Evolutionary conservation across 2,113 vertebrate species (phyloP).

Genomic region (Hydrochoerus hydrochaeris): DNA sequence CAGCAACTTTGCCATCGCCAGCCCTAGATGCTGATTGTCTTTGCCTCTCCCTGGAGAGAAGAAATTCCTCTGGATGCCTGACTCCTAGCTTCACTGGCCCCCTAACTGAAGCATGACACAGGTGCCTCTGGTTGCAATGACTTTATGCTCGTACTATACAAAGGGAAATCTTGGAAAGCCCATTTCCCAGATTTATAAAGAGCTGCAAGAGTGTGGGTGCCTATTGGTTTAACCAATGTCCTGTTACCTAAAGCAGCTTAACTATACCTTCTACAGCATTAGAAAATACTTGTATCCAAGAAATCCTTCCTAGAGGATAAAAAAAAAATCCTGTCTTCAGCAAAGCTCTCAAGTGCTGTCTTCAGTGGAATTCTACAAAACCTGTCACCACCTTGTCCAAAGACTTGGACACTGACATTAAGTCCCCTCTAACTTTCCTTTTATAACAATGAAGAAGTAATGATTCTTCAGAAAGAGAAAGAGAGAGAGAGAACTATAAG

Average conservation of each 20-base stretch:
- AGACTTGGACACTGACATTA: not conserved
- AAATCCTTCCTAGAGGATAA: conserved; percentile 38
- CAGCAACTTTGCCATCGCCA: not conserved
- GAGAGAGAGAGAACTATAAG: not conserved
- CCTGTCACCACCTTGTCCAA: not conserved
- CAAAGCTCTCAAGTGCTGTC: not conserved
- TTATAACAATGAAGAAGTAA: conserved; percentile 16
- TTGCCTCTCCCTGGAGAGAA: not conserved
- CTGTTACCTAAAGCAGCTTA: not conserved
- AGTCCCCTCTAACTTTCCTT: not conserved
- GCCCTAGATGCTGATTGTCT: not conserved
- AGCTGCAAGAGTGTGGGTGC: not conserved
- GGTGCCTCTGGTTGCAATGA: not conserved
- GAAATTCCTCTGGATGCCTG: not conserved
- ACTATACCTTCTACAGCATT: not conserved
- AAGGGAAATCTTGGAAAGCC: not conserved
- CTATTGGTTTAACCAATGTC: not conserved
- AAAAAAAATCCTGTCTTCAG: not conserved
- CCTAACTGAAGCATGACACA: not conserved
- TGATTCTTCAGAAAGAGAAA: not conserved
- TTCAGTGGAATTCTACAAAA: not conserved
- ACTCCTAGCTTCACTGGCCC: not conserved
- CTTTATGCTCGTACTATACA: not conserved
- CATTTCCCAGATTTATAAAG: not conserved
- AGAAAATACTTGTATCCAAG: not conserved